Evolutionary conservation across 1,140 invertebrate genomes (phyloP).

Genomic region (Lutraria rhynchaena): DNA sequence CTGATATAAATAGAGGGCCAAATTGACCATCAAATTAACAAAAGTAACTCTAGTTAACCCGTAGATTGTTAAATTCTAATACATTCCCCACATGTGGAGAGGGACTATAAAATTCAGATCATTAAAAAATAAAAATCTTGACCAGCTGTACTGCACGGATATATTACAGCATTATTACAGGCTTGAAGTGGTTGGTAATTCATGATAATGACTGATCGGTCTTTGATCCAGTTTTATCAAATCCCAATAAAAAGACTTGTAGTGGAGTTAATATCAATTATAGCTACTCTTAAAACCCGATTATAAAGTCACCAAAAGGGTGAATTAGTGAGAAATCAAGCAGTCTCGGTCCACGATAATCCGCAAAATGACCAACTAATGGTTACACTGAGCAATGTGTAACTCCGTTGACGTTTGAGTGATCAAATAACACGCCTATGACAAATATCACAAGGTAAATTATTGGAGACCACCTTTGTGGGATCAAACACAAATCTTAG

Average conservation of each 20-base stretch:
- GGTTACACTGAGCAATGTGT: too few species aligned
- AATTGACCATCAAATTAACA: slow-evolving; percentile 25
- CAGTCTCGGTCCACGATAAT: not conserved
- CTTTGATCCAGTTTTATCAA: slow-evolving; percentile 45
- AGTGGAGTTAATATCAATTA: slow-evolving; percentile 45
- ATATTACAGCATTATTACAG: slow-evolving; percentile 26
- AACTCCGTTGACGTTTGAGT: too few species aligned
- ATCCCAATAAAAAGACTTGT: slow-evolving; percentile 23
- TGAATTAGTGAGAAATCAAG: slow-evolving; percentile 24
- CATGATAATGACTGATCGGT: slow-evolving; percentile 23
- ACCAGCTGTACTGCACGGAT: slow-evolving; percentile 11
- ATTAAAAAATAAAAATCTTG: slow-evolving; percentile 28
- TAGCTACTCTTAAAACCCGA: slow-evolving; percentile 12
- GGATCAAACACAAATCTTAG: too few species aligned
- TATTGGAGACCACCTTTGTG: too few species aligned
- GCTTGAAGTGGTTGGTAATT: slow-evolving; percentile 29
- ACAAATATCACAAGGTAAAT: too few species aligned
- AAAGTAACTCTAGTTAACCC: not conserved
- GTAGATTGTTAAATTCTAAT: not conserved
- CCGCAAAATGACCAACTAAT: not conserved
- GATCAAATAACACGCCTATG: too few species aligned
- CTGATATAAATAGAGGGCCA: slow-evolving; percentile 1
- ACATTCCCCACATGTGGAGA: not conserved
- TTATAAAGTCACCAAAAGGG: slow-evolving; percentile 45
- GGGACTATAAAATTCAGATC: slow-evolving; percentile 9